Evolutionary conservation across 2,797 vertebrate genomes (phyloP).

Genomic region (Spizella passerina): DNA sequence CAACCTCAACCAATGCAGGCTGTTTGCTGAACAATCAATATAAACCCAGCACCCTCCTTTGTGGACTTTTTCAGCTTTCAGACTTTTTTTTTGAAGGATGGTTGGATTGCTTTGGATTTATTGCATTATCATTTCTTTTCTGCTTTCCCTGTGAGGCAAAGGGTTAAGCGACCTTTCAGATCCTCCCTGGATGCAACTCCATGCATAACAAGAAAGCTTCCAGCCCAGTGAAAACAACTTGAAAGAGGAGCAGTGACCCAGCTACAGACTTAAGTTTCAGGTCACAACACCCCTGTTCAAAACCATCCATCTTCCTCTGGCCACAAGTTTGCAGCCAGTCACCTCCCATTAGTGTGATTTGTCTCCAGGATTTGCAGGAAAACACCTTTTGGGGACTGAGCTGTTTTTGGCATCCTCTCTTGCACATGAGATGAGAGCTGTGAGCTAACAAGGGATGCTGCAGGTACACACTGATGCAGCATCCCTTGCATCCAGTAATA

Average conservation of each 20-base stretch:
- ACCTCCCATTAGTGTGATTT: background rate
- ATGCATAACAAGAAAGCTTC: constrained; percentile 48
- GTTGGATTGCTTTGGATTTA: constrained; percentile 5
- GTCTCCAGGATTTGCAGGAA: background rate
- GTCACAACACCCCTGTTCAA: constrained; percentile 33
- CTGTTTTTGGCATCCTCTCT: background rate
- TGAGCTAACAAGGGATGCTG: background rate
- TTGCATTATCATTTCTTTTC: constrained; percentile 13
- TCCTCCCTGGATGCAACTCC: constrained; percentile 32
- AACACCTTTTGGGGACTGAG: background rate
- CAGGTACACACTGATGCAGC: background rate
- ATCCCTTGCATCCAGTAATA: background rate
- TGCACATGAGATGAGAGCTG: background rate
- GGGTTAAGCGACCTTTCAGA: constrained; percentile 15
- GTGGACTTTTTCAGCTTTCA: background rate
- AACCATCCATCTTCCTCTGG: background rate
- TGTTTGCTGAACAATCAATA: background rate
- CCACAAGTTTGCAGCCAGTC: background rate
- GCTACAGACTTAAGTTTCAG: constrained; percentile 37
- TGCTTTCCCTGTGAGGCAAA: background rate
- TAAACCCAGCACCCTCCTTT: background rate
- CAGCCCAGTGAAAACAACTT: constrained; percentile 48
- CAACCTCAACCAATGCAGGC: background rate
- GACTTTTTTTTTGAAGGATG: background rate
- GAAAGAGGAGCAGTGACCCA: constrained; percentile 58